These are phyloP conservation scores for Oxyruncus cristatus DNA, from an alignment of 2,113 vertebrate species.

Conservation along the genomic window DNA sequence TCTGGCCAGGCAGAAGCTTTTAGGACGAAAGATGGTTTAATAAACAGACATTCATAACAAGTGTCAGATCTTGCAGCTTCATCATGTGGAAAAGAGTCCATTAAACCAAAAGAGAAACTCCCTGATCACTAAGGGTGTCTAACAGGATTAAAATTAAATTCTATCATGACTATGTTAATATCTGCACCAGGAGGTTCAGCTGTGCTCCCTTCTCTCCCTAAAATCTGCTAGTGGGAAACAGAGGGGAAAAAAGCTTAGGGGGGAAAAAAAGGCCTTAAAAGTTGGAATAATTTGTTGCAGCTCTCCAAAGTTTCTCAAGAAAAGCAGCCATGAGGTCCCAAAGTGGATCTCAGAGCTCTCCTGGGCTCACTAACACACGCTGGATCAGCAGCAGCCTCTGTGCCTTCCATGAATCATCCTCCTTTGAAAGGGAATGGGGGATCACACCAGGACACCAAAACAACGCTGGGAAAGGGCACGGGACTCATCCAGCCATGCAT, in stretches of 20 bases:
- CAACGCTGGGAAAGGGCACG: rapidly evolving
- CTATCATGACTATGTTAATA: not conserved
- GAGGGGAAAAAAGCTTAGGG: not conserved
- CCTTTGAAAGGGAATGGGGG: rapidly evolving
- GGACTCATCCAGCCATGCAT: not conserved
- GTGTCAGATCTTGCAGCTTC: not conserved
- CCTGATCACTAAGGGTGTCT: not conserved
- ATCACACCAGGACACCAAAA: not conserved
- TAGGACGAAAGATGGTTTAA: slow-evolving; percentile 6
- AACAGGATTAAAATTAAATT: slow-evolving; percentile 20
- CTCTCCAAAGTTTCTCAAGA: not conserved
- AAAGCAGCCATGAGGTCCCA: not conserved
- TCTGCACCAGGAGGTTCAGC: not conserved
- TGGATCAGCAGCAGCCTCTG: rapidly evolving
- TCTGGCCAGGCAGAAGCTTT: not conserved
- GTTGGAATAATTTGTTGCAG: not conserved
- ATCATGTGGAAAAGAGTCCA: not conserved
- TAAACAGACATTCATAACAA: slow-evolving; percentile 40
- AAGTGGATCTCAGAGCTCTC: rapidly evolving
- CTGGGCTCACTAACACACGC: rapidly evolving
- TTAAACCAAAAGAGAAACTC: slow-evolving; percentile 16
- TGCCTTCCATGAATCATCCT: not conserved
- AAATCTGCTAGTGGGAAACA: not conserved
- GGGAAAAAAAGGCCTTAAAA: not conserved
- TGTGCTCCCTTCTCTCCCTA: not conserved